Percentiles rank a stretch among this genome's conserved stretches.
Evolutionary conservation across 2,888 invertebrate species (phyloP).

Genomic region (Boloria selene): DNA sequence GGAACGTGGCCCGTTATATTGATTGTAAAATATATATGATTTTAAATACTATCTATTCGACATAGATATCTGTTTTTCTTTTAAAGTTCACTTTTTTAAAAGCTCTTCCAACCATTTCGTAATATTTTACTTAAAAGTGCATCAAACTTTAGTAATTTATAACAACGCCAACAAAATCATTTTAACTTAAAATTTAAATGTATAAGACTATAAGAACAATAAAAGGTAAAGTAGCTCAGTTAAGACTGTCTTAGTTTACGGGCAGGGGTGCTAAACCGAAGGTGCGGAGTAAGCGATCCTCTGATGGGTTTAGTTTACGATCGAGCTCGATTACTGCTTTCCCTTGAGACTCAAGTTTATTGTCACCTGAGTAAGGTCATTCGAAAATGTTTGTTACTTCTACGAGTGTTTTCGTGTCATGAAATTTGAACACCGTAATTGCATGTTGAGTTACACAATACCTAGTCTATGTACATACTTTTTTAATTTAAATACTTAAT

Average conservation of each 20-base stretch:
- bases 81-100: too few species aligned
- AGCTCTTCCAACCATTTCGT: too few species aligned
- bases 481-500: not conserved
- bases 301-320: conserved; percentile 68
- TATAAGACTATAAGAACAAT: not conserved
- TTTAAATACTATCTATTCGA: too few species aligned
- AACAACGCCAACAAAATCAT: not conserved
- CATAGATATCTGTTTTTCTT: too few species aligned
- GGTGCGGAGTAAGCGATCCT: conserved; percentile 62
- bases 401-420: conserved; percentile 34
- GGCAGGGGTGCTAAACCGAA: conserved; percentile 55
- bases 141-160: too few species aligned
- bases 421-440: conserved; percentile 24
- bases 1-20: too few species aligned
- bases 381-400: conserved; percentile 49
- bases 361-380: conserved; percentile 77
- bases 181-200: not conserved
- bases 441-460: not conserved
- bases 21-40: too few species aligned
- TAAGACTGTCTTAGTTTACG: conserved; percentile 44
- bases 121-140: too few species aligned
- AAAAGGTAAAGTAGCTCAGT: conserved; percentile 11
- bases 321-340: conserved; percentile 56
- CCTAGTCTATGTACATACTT: not conserved
- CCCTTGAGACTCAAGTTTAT: conserved; percentile 65